Evolutionary conservation across 2,113 vertebrate genomes (phyloP), one percentile per base, ranked within the genome.

Genomic region (Rattus rattus): DNA sequence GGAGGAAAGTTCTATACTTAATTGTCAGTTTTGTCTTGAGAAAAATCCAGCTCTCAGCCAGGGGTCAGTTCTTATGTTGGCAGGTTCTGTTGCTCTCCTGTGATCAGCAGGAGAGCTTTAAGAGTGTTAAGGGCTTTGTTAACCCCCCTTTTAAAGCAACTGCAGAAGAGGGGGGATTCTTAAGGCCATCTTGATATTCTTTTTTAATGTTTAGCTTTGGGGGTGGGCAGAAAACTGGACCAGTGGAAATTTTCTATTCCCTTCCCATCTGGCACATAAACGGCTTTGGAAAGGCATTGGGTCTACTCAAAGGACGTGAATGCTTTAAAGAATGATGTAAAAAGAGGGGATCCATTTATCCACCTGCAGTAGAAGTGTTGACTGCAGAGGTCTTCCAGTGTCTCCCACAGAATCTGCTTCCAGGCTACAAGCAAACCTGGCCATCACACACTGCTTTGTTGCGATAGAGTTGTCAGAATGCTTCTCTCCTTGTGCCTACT

Each of bases 21-120:
- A 95, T 92, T 87, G 94, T 97, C 81, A 94, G 91, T 94, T 96
- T 97, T 95, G 91, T 98, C 96, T 95, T 75, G 95, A 96, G 96
- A 97, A 97, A 96, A 79, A 80, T 73, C 96, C 88, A 72, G 94
- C 91, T 95, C 92, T 72, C 93, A 92, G 94, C 88, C 81, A 97
- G 91, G 94, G 97, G 86, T 94, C 72, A 80, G 6, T 94, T 95
- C 72, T 96, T 92, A 76, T 39, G 67, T 81, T 80, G 52, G 49
- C 67, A 87, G 85, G 83, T 92, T 97, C 95, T 77, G 95, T 69
- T 80, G 83, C 61, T 92, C 87, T 96, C 91, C 54, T 22, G 30
- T 73, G 91, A 93, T 75, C 97, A 97, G 92, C 92, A 77, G 97
- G 97, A 95, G 92, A 85, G 77, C 94, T 95, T 93, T 96, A 92